phyloP scores from a whole-genome alignment of 2,888 invertebrate species.

The Pollenia labialis region DNA sequence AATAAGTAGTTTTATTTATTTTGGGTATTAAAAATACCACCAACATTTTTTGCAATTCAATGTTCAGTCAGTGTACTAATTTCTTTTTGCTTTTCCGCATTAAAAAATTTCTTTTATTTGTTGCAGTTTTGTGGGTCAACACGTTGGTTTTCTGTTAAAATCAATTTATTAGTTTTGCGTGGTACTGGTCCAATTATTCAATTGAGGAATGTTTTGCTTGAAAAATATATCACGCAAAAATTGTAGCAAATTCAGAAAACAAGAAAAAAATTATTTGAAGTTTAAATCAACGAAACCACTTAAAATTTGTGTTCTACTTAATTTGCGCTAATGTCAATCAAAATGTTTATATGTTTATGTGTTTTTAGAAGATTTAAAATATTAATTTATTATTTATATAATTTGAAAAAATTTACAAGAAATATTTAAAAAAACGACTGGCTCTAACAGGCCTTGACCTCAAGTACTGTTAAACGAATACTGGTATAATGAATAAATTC shows the following conservation, averaged over 20 bases:
- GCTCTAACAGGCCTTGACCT: too few species aligned
- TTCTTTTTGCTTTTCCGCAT: constrained; percentile 39
- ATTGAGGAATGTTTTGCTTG: constrained; percentile 41
- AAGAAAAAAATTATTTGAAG: background rate
- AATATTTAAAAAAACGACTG: too few species aligned
- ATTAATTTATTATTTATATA: too few species aligned
- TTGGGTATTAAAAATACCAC: constrained; percentile 24
- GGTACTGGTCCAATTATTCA: constrained; percentile 68
- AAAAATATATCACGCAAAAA: background rate
- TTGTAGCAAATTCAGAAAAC: background rate
- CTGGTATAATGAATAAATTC: too few species aligned
- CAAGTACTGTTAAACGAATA: too few species aligned
- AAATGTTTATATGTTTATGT: background rate
- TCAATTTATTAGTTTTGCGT: constrained; percentile 50
- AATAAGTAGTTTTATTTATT: constrained; percentile 31
- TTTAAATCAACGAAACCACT: too few species aligned
- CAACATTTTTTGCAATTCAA: constrained; percentile 28
- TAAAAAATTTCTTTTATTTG: constrained; percentile 25
- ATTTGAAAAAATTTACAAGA: too few species aligned
- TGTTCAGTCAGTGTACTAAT: constrained; percentile 29
- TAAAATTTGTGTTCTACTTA: background rate
- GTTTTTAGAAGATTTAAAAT: background rate
- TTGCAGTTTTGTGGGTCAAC: constrained; percentile 46
- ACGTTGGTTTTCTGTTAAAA: constrained; percentile 36
- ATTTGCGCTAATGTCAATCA: background rate